Conservation (phyloP, 2,113 vertebrate genomes). For the Capreolus pygargus region DNA sequence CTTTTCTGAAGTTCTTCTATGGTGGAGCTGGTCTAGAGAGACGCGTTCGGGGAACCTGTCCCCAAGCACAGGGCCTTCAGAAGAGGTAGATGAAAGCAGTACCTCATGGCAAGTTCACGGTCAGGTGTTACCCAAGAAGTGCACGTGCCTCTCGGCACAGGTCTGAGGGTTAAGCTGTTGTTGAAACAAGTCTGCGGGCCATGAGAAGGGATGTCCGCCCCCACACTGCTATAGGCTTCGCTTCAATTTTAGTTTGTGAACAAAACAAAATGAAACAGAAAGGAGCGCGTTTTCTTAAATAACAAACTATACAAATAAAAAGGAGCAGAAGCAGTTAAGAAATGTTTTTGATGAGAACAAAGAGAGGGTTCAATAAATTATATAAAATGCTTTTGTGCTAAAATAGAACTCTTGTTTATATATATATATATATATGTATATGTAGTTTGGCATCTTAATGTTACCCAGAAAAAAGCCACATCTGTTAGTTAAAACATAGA, state of each 20-base stretch:
- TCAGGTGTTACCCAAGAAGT: background rate
- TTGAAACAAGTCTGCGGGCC: rapidly evolving
- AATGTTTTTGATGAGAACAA: constrained; percentile 76
- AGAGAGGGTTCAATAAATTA: constrained; percentile 83
- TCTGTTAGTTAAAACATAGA: constrained; percentile 78
- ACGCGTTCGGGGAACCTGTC: background rate
- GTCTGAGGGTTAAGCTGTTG: rapidly evolving
- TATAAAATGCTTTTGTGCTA: constrained; percentile 81
- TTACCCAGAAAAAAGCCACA: constrained; percentile 79
- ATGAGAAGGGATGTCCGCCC: rapidly evolving
- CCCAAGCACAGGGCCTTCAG: background rate
- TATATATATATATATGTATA: background rate
- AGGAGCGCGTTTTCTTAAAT: constrained; percentile 70
- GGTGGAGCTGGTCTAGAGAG: background rate
- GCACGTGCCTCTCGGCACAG: background rate
- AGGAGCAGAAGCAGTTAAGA: constrained; percentile 72
- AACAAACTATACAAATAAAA: constrained; percentile 63
- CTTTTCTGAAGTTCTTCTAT: too few species aligned
- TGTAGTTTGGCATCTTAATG: constrained; percentile 75
- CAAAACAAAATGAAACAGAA: constrained; percentile 76
- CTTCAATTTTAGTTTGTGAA: constrained; percentile 41
- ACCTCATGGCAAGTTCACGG: background rate
- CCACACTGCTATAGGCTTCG: rapidly evolving
- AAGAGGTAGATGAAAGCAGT: background rate
- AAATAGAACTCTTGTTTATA: constrained; percentile 81